Evolutionary conservation across 1,140 invertebrate species (phyloP).

Genomic region (Goniozus legneri): DNA sequence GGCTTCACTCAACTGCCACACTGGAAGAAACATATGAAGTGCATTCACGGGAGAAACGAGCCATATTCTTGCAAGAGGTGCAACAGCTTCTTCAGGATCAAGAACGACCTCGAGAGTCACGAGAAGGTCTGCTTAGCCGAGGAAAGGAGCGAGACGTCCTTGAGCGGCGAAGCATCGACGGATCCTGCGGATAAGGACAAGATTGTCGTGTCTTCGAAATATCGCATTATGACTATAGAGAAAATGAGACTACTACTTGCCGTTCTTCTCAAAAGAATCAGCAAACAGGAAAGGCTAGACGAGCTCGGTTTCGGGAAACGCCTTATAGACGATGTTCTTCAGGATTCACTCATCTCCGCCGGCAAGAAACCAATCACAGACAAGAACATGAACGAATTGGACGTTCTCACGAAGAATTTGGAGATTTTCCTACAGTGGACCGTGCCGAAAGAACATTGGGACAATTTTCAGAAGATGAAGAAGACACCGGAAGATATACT

Average conservation of each 20-base stretch:
- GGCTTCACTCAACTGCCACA: slow-evolving; percentile 76
- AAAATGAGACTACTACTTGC: slow-evolving; percentile 75
- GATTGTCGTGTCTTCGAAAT: slow-evolving; percentile 19
- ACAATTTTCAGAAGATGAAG: slow-evolving; percentile 68
- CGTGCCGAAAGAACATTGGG: slow-evolving; percentile 73
- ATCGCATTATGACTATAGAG: slow-evolving; percentile 62
- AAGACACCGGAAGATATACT: slow-evolving; percentile 74
- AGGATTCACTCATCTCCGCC: slow-evolving; percentile 71
- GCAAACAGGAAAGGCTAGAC: slow-evolving; percentile 69
- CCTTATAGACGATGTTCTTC: slow-evolving; percentile 77
- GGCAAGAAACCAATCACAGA: slow-evolving; percentile 64
- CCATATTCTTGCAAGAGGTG: slow-evolving; percentile 71
- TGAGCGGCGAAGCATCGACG: slow-evolving; percentile 59
- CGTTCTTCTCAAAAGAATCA: slow-evolving; percentile 76
- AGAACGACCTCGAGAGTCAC: slow-evolving; percentile 67
- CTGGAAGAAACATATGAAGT: slow-evolving; percentile 78
- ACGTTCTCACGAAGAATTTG: slow-evolving; percentile 67
- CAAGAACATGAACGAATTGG: slow-evolving; percentile 54
- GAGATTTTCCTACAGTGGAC: slow-evolving; percentile 77
- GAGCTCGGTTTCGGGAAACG: slow-evolving; percentile 78
- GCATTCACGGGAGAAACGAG: slow-evolving; percentile 71
- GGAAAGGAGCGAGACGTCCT: slow-evolving; percentile 38
- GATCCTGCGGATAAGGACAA: slow-evolving; percentile 71
- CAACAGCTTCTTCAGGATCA: slow-evolving; percentile 72
- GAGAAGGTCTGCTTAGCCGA: slow-evolving; percentile 51